Evolutionary conservation across 2,113 vertebrate genomes (phyloP), one percentile per base, ranked within the genome.

Genomic region (Epinephelus moara): DNA sequence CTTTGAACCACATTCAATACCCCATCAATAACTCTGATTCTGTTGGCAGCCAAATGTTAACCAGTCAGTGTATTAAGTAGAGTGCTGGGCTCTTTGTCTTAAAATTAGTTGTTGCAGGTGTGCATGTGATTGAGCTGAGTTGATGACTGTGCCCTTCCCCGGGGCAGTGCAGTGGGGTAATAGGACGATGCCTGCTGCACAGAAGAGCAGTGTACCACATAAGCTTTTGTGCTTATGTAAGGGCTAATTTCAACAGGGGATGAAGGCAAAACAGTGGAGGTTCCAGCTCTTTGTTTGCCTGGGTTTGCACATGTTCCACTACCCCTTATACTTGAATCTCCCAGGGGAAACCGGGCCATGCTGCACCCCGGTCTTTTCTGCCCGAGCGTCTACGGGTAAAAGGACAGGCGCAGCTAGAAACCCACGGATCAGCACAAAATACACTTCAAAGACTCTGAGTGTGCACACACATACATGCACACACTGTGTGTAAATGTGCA

Each of bases 301-400:
- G 80, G 75, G 30, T 82, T 71, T 91, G 91, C 81, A 93, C 75
- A 80, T 88, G 84, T 91, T 83, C 80, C 86, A 74, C 85, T 63
- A 86, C 45, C 74, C 60, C 61, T 87, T 23, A 61, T 59, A 82
- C 70, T 69, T 52, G 23, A 57, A 25, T 53, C 61, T 88, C 90
- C 79, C 69, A 3, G 55, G 85, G 88, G 87, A 75, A 60, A 15
- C 37, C 0, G n/a, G 72, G 64, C 75, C 81, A 64, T 25, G 64
- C 88, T 82, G 47, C 67, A 75, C 70, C 64, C 27, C 21, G 21
- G 42, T 60, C 67, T 68, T 81, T 82, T 64, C 56, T 62, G 45
- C 61, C 61, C 59, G 63, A 30, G 17, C 86, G 63, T 87, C 76
- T 63, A 30, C 40, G 25, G 63, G 56, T 82, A 71, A 70, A 85